Evolutionary conservation across 2,797 vertebrate species (phyloP).

Genomic region (Coranthus polyacanthus): DNA sequence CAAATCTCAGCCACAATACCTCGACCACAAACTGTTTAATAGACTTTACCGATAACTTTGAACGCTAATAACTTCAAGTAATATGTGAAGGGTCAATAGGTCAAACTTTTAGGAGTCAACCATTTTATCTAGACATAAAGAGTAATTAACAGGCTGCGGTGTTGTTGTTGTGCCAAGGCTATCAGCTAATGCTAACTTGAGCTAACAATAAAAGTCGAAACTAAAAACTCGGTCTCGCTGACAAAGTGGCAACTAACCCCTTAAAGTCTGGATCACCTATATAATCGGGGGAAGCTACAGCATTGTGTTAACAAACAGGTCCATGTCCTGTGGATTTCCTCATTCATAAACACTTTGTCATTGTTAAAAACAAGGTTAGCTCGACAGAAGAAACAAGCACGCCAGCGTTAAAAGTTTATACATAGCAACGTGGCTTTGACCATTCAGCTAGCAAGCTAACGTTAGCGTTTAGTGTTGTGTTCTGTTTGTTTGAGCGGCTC

Average conservation of each 20-base stretch:
- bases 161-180: conserved; percentile 22
- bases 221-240: neutral
- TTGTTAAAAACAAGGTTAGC: neutral
- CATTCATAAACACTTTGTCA: neutral
- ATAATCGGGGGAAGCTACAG: neutral
- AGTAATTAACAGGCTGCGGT: too few relatives aligned
- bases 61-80: too few relatives aligned
- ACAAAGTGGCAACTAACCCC: neutral
- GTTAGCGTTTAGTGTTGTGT: neutral
- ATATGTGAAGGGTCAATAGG: neutral
- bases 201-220: neutral
- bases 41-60: neutral
- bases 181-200: neutral
- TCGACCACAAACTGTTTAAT: neutral
- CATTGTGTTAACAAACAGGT: rapidly evolving
- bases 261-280: neutral
- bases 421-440: conserved; percentile 58
- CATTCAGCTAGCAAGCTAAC: conserved; percentile 26
- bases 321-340: rapidly evolving
- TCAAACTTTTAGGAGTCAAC: too few relatives aligned
- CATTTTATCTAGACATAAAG: too few relatives aligned
- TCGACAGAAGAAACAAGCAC: neutral
- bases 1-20: neutral
- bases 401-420: conserved; percentile 40
- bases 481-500: rapidly evolving